phyloP scores from a whole-genome alignment of 1,140 invertebrate species.

The Hylaeus volcanicus region DNA sequence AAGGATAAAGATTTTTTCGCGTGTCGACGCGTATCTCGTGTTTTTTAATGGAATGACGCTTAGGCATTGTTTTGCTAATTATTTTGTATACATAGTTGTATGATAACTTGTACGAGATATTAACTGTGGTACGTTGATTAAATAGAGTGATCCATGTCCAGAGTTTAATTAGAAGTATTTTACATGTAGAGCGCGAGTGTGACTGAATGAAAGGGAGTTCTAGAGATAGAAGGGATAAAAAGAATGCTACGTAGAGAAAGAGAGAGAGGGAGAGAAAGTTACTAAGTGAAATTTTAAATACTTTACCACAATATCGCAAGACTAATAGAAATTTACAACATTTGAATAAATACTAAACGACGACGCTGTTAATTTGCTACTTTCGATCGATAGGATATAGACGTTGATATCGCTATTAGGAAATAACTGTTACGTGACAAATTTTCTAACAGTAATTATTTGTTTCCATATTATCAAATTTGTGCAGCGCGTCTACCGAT shows the following conservation, averaged over 20 bases:
- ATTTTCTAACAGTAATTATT: not conserved
- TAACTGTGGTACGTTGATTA: slow-evolving; percentile 62
- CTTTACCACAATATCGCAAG: slow-evolving; percentile 48
- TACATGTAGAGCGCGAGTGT: slow-evolving; percentile 50
- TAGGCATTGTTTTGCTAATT: slow-evolving; percentile 67
- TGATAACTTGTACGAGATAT: slow-evolving; percentile 42
- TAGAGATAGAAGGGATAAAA: not conserved
- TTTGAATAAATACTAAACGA: slow-evolving; percentile 2
- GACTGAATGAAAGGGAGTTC: not conserved
- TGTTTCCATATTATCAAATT: not conserved
- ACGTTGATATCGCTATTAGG: not conserved
- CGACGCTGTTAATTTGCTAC: slow-evolving; percentile 41
- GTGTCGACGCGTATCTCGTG: slow-evolving; percentile 46
- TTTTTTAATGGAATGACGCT: slow-evolving; percentile 64
- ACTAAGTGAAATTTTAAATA: slow-evolving; percentile 47
- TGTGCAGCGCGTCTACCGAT: not conserved
- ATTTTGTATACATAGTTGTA: slow-evolving; percentile 57
- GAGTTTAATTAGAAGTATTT: slow-evolving; percentile 65
- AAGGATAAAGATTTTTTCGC: not conserved
- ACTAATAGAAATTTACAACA: slow-evolving; percentile 14
- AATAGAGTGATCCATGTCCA: slow-evolving; percentile 62
- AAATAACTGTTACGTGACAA: not conserved
- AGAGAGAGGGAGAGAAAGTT: slow-evolving; percentile 10
- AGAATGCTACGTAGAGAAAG: slow-evolving; percentile 17
- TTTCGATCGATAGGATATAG: slow-evolving; percentile 35